A percentile compares a stretch with the other conserved stretches of the same genome.
Conservation (phyloP, 1,140 invertebrate genomes). For the Trinorchestia longiramus region DNA sequence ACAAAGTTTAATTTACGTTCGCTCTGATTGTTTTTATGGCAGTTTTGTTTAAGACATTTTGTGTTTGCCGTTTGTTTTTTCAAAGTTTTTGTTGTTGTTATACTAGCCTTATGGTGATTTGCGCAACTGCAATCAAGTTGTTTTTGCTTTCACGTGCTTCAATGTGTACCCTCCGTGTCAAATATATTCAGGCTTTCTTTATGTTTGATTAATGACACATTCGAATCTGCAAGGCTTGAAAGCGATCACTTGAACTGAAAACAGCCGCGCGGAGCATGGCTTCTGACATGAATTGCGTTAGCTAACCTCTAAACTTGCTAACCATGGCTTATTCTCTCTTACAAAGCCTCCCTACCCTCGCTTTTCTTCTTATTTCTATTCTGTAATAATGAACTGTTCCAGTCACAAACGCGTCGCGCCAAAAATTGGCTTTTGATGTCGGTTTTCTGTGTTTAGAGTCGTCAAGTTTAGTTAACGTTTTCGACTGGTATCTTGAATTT, state of each 20-base stretch:
- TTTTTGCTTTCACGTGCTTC: neutral
- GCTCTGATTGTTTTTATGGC: neutral
- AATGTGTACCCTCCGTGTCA: neutral
- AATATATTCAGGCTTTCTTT: neutral
- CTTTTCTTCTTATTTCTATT: neutral
- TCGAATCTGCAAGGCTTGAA: neutral
- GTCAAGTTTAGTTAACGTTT: neutral
- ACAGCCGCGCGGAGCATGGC: neutral
- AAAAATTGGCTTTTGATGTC: slow-evolving; percentile 3
- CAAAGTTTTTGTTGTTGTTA: neutral
- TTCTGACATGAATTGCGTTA: neutral
- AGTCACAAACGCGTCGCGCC: slow-evolving; percentile 35
- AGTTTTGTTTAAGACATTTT: neutral
- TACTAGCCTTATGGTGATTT: neutral
- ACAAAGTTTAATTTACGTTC: neutral
- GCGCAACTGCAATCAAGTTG: neutral
- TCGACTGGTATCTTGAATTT: neutral
- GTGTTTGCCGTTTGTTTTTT: neutral
- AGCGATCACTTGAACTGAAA: neutral
- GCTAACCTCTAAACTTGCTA: neutral
- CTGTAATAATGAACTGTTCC: slow-evolving; percentile 43
- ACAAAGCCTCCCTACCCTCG: neutral
- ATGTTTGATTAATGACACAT: neutral
- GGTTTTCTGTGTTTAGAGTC: neutral
- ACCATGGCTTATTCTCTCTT: neutral